Base-by-base conservation (phyloP, 2,888 invertebrate genomes). In the Serripes groenlandicus region DNA sequence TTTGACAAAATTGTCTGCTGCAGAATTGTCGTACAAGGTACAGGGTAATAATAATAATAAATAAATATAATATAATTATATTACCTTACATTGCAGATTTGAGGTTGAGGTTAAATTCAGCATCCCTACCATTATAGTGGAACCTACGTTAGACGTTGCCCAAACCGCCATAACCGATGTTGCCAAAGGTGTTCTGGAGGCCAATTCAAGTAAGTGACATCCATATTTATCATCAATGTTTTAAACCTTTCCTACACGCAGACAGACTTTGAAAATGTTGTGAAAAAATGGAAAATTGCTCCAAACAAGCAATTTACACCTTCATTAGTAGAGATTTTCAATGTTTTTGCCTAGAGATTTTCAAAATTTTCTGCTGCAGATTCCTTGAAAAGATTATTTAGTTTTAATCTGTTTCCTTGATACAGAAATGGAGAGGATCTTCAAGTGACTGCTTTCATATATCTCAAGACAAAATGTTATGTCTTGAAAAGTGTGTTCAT, bases 51-150 rank as follows among this genome's bases (percentile, higher is more conserved):
- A 58, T 9, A 58, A 58, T n/a, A 23, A 26, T 26, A 58, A 9
- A 15, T 23, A 11, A 58, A 30, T 30, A 30, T 5, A 60, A 60
- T 28, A 15, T 60, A 30, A 34, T n/a, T 30, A 26, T n/a, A n/a
- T n/a, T n/a, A n/a, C n/a, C n/a, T n/a, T n/a, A n/a, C n/a, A 34
- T 42, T 74, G 18, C 72, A 94, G 94, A 82, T 94, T 94, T 91
- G 91, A 93, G 78, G 92, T 94, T 35, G 88, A 90, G 56, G 92
- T 94, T 21, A 92, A 93, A 84, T 94, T 94, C 88, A 92, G 91
- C 69, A 94, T 94, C 37, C 94, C 94, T 11, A 92, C 92, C 78
- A 93, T 94, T 37, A 90, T 91, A 35, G 91, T 94, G 52, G 92
- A 94, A 42, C 94, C 94, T 11, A 88, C 92, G 5, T 83, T 94